Conservation (phyloP, 2,797 vertebrate genomes). For the Pantherophis alleghaniensis region DNA sequence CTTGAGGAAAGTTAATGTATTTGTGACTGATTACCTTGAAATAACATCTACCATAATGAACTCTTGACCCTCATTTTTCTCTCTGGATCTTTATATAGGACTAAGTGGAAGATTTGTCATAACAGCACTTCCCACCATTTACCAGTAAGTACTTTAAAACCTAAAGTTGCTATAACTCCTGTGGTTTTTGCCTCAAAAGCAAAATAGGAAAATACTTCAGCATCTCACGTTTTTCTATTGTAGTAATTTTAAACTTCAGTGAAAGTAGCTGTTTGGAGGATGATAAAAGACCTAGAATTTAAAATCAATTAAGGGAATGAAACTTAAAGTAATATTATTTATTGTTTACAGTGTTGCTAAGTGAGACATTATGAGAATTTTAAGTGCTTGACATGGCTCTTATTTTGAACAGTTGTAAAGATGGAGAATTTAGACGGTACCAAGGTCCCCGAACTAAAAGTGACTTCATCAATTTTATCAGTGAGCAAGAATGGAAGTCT, state of each 20-base stretch:
- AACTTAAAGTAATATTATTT: not conserved
- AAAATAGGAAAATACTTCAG: not conserved
- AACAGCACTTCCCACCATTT: slow-evolving; percentile 94
- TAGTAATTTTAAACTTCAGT: not conserved
- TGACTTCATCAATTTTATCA: slow-evolving; percentile 91
- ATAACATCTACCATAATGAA: not conserved
- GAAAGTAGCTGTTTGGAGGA: not conserved
- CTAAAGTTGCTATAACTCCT: not conserved
- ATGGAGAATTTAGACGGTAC: slow-evolving; percentile 91
- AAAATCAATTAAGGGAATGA: not conserved
- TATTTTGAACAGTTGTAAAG: slow-evolving; percentile 82
- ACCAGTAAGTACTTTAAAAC: slow-evolving; percentile 84
- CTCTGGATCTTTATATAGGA: slow-evolving; percentile 71
- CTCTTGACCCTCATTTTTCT: not conserved
- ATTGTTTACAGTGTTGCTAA: not conserved
- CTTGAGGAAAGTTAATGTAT: not conserved
- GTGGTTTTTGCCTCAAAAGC: not conserved
- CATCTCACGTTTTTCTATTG: not conserved
- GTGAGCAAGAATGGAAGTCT: slow-evolving; percentile 88
- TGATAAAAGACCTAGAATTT: not conserved
- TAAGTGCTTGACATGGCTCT: not conserved
- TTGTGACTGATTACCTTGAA: not conserved
- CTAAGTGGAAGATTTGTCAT: slow-evolving; percentile 94
- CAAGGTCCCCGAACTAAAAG: slow-evolving; percentile 89
- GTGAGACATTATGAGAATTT: too few relatives aligned